These are phyloP conservation scores for Drosophila yakuba DNA, from an alignment of 1,140 invertebrate species.

Conservation along the genomic window DNA sequence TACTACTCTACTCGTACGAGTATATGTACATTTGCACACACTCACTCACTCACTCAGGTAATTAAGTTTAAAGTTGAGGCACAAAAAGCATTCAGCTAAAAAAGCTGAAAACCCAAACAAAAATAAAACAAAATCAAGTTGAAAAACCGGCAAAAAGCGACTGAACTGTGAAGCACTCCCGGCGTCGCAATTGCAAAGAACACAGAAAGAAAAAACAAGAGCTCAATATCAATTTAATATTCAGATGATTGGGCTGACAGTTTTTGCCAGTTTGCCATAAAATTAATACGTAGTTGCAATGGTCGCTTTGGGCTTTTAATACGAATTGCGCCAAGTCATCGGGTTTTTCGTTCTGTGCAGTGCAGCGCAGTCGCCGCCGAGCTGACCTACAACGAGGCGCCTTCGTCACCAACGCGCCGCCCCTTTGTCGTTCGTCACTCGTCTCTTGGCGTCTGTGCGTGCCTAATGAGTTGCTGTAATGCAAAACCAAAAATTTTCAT, in stretches of 20 bases:
- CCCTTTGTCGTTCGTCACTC: conserved; percentile 10
- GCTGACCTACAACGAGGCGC: conserved; percentile 69
- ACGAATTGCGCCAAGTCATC: not conserved
- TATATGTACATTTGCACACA: conserved; percentile 18
- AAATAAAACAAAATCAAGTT: conserved; percentile 1
- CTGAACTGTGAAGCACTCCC: conserved; percentile 51
- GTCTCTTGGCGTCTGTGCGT: conserved; percentile 66
- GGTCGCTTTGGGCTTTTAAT: too few relatives aligned
- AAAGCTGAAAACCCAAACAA: conserved; percentile 26
- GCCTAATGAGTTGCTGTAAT: conserved; percentile 81
- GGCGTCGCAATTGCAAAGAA: not conserved
- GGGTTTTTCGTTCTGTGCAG: not conserved
- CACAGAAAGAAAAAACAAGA: not conserved
- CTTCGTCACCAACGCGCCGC: conserved; percentile 30
- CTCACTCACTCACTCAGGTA: conserved; percentile 54
- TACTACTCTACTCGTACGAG: too few relatives aligned
- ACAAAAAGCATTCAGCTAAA: conserved; percentile 22
- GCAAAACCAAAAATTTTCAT: conserved; percentile 65
- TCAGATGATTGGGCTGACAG: not conserved
- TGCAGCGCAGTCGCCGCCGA: conserved; percentile 12
- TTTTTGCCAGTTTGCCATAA: too few relatives aligned
- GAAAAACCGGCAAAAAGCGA: conserved; percentile 46
- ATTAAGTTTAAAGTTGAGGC: conserved; percentile 71
- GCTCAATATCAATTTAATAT: not conserved
- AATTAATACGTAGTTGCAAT: too few relatives aligned